Evolutionary conservation across 2,113 vertebrate genomes (phyloP), one percentile per base, ranked within the genome.

Genomic region (Plectropomus leopardus): DNA sequence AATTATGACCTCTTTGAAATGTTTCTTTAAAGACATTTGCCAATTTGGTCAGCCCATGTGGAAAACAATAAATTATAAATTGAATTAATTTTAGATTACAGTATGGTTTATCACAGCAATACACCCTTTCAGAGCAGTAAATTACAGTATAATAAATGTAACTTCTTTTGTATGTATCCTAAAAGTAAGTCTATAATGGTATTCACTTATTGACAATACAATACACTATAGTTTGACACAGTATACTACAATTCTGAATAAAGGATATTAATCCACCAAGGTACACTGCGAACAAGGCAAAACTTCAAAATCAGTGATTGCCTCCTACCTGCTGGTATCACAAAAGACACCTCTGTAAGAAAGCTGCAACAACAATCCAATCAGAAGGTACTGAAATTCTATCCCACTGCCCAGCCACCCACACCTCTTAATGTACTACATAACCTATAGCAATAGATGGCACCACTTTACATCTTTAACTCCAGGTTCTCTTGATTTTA

Each of bases 271-370:
- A 48, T 68, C 32, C 47, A 73, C 21, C 7, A 42, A 24, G 32
- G 71, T 77, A 45, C 73, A 85, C 79, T 83, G 78, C 54, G 89
- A 94, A 90, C 88, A 93, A 93, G 94, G 93, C 93, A 94, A 84
- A 93, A 91, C 88, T 90, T 90, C 47, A 73, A 64, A 77, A 47
- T 76, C 32, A 26, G 50, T 75, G 23, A 91, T 77, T 57, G 64
- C 82, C 88, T 91, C 84, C 74, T 76, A 72, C 67, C 72, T 92
- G 92, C 92, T 94, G 94, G 87, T 90, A 87, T 91, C 86, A 93
- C 89, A 93, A 91, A 89, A 84, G 78, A 93, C 30, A 9, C 61
- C 32, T 86, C 36, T 81, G 45, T 79, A 65, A 68, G 34, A 84
- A 63, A 80, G 59, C 77, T 80, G 67, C 30, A 82, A 50, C 45